phyloP scores from a whole-genome alignment of 2,797 vertebrate species.

The Helicolenus hilgendorfi region DNA sequence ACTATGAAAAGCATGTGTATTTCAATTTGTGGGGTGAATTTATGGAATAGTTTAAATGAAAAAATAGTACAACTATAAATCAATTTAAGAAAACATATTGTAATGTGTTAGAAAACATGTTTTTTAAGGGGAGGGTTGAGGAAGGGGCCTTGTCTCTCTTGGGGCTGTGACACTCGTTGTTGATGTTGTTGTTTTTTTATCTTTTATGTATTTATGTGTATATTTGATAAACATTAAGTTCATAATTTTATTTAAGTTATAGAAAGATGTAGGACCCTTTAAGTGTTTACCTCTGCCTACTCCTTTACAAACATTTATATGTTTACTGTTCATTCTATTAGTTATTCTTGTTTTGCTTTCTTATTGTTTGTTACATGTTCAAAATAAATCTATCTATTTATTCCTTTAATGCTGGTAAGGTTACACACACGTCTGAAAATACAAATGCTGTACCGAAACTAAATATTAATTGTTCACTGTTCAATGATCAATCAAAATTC shows the following conservation, averaged over 20 bases:
- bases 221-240: too few relatives aligned
- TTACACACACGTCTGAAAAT: background rate
- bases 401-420: background rate
- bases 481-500: background rate
- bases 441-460: background rate
- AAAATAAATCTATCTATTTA: too few relatives aligned
- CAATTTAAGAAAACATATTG: background rate
- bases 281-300: too few relatives aligned
- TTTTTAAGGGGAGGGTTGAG: background rate
- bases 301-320: too few relatives aligned
- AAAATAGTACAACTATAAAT: background rate
- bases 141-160: background rate
- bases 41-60: background rate
- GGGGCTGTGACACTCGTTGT: background rate
- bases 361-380: too few relatives aligned
- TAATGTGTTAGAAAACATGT: background rate
- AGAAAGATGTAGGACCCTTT: fast-evolving
- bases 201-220: too few relatives aligned
- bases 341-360: background rate
- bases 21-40: background rate
- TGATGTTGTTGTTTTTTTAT: background rate
- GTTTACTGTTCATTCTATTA: too few relatives aligned
- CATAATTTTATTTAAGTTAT: too few relatives aligned
- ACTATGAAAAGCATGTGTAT: too few relatives aligned
- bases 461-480: background rate